Conservation (phyloP, 1,140 invertebrate species). For the Ruditapes philippinarum region DNA sequence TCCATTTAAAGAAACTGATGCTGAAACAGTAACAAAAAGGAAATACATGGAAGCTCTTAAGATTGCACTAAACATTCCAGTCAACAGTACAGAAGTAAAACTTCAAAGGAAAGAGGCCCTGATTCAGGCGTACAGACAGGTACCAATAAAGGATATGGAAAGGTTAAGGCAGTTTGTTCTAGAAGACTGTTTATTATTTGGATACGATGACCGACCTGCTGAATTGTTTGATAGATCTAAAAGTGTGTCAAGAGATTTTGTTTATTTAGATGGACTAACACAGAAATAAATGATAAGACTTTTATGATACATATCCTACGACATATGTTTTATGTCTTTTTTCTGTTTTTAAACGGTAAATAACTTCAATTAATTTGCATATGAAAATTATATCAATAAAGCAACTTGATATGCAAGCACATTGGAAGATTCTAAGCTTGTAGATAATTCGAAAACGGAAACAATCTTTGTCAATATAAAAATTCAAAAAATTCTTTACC, state of each 20-base stretch:
- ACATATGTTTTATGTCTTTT: too few species aligned
- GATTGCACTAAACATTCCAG: background rate
- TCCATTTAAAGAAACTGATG: slow-evolving; percentile 45
- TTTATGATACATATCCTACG: too few species aligned
- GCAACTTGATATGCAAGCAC: too few species aligned
- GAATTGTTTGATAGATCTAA: slow-evolving; percentile 31
- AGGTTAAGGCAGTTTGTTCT: slow-evolving; percentile 26
- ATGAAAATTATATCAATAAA: too few species aligned
- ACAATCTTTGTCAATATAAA: too few species aligned
- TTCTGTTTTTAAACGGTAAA: too few species aligned
- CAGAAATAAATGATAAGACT: background rate
- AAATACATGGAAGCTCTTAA: background rate
- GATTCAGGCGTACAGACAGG: slow-evolving; percentile 39
- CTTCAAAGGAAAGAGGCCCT: slow-evolving; percentile 40
- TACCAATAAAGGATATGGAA: slow-evolving; percentile 27
- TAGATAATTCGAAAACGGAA: too few species aligned
- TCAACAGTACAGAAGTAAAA: background rate
- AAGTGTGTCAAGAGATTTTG: background rate
- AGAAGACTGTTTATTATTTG: slow-evolving; percentile 53
- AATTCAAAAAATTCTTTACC: too few species aligned
- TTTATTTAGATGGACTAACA: background rate
- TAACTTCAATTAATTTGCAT: too few species aligned
- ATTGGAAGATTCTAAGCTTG: too few species aligned
- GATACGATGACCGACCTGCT: slow-evolving; percentile 47
- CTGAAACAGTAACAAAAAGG: background rate